Evolutionary conservation across 2,113 vertebrate genomes (phyloP).

Genomic region (Otus sunia): DNA sequence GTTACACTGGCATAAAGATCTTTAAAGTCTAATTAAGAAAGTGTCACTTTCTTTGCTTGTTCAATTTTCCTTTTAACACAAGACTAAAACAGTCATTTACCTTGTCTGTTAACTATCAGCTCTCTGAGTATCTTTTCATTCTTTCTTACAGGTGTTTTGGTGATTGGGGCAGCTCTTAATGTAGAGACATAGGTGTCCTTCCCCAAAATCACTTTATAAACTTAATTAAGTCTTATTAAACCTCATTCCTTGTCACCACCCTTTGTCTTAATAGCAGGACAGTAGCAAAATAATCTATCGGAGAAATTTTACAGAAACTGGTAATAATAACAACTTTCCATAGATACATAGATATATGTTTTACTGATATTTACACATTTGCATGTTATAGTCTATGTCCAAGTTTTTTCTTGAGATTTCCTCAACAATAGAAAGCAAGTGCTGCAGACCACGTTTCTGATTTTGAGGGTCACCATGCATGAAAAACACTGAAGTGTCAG

Average conservation of each 20-base stretch:
- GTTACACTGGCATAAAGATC: background rate
- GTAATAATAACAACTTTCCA: background rate
- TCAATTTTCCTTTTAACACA: background rate
- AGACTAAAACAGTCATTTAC: background rate
- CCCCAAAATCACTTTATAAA: background rate
- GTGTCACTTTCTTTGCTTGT: background rate
- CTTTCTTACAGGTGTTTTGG: background rate
- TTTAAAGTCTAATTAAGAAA: constrained; percentile 5
- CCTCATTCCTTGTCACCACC: background rate
- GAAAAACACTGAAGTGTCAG: background rate
- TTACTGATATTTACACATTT: background rate
- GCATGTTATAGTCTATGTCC: background rate
- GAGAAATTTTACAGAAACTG: background rate
- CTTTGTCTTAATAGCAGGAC: background rate
- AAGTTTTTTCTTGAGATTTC: background rate
- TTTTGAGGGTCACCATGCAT: background rate
- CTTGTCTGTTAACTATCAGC: background rate
- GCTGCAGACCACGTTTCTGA: background rate
- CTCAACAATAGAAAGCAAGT: background rate
- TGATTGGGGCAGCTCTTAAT: background rate
- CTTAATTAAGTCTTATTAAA: background rate
- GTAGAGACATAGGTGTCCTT: background rate
- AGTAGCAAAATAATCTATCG: background rate
- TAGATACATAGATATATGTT: background rate
- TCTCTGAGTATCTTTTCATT: background rate